Evolutionary conservation across 2,797 vertebrate genomes (phyloP).

Genomic region (Eleutherodactylus coqui): DNA sequence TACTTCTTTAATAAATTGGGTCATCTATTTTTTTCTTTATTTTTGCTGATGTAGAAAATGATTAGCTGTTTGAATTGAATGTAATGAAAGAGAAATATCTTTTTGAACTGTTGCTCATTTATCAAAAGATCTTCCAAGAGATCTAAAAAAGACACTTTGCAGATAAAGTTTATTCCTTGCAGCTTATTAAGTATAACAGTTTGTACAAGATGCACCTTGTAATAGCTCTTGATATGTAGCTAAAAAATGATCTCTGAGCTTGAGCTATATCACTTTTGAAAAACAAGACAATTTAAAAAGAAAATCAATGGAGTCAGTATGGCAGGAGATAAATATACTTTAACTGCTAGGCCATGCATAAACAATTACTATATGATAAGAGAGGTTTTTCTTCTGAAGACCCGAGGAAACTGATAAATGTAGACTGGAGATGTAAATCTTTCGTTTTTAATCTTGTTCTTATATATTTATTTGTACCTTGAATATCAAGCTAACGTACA

Average conservation of each 20-base stretch:
- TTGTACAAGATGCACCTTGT: slow-evolving; percentile 62
- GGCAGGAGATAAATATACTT: slow-evolving; percentile 61
- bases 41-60: slow-evolving; percentile 58
- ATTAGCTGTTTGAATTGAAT: slow-evolving; percentile 53
- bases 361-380: slow-evolving; percentile 60
- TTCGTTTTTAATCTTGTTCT: slow-evolving; percentile 16
- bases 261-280: slow-evolving; percentile 61
- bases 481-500: neutral
- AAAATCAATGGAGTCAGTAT: slow-evolving; percentile 63
- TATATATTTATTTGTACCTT: neutral
- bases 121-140: slow-evolving; percentile 57
- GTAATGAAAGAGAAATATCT: slow-evolving; percentile 58
- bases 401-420: slow-evolving; percentile 46
- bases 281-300: slow-evolving; percentile 63
- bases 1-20: slow-evolving; percentile 48
- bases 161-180: slow-evolving; percentile 61
- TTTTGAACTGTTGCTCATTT: slow-evolving; percentile 55
- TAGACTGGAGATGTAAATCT: slow-evolving; percentile 39
- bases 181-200: slow-evolving; percentile 63
- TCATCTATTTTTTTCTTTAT: slow-evolving; percentile 34
- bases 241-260: slow-evolving; percentile 60
- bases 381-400: slow-evolving; percentile 46
- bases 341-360: slow-evolving; percentile 56
- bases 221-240: slow-evolving; percentile 63
- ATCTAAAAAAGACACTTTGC: slow-evolving; percentile 52